Evolutionary conservation across 2,888 invertebrate species (phyloP), one percentile per base, ranked within the genome.

Genomic region (Ganaspis brasiliensis): DNA sequence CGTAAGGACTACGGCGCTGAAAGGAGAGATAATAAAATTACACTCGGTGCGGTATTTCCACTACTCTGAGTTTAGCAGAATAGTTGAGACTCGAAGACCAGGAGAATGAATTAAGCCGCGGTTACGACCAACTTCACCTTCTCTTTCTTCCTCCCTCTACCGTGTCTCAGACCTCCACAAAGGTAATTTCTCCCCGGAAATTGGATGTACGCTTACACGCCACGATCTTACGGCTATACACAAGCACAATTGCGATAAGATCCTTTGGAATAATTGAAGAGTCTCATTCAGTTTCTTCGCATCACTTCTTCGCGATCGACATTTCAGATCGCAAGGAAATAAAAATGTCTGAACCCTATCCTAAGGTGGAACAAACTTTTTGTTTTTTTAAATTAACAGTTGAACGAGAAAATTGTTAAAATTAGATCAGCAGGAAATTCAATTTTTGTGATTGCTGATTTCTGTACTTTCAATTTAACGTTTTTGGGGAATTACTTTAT

Each of bases 121-220:
- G 70, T 75, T 75, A 75, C 75, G 70, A 75, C 71, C 71, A 71
- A 75, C 75, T 75, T 71, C 71, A 35, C 57, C 70, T 49, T 26
- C 59, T 71, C 59, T 45, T 70, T 52, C 75, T 61, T 67, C 63
- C 75, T 52, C 73, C 37, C 72, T 31, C 52, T 73, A 35, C 24
- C 49, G 55, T 71, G 55, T 67, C 71, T 63, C 45, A 57, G 75
- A 56, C 73, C 77, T 77, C 67, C 52, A 40, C 79, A 80, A 83
- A 85, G 86, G 87, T 87, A 87, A 89, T 89, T 88, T 85, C 86
- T 89, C 78, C 82, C 84, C 87, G 88, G 89, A 88, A 89, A 89
- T 89, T 89, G 88, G 86, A 89, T 87, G 86, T 86, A 82, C 83
- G 74, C 76, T 81, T 79, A 79, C 83, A 82, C 83, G 80, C 75